A percentile compares a stretch with the other conserved stretches of the same genome.
These are phyloP conservation scores for Amiota communis DNA, from an alignment of 2,888 invertebrate genomes.

Conservation along the genomic window DNA sequence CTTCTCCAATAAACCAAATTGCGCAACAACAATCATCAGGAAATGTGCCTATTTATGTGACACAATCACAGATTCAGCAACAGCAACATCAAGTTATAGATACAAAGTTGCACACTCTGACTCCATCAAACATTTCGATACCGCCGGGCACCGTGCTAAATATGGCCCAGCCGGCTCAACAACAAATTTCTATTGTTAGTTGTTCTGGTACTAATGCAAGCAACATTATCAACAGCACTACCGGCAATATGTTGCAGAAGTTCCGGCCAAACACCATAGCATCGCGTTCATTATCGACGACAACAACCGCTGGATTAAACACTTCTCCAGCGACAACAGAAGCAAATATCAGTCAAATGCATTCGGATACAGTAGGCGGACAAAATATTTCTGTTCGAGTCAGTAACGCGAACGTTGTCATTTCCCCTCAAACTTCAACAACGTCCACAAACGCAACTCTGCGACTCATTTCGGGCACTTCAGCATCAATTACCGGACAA, in stretches of 20 bases:
- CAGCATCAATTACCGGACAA: constrained; percentile 53
- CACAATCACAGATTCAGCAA: constrained; percentile 69
- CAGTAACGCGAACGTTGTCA: constrained; percentile 51
- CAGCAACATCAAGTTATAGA: constrained; percentile 54
- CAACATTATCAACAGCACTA: constrained; percentile 41
- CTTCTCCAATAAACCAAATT: constrained; percentile 26
- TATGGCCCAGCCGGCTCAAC: constrained; percentile 29
- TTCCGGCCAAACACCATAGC: constrained; percentile 59
- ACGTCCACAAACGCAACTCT: constrained; percentile 61
- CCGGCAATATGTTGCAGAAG: constrained; percentile 63
- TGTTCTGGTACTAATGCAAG: constrained; percentile 41
- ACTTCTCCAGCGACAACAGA: constrained; percentile 31
- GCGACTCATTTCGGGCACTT: constrained; percentile 68
- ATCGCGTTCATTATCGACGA: constrained; percentile 48
- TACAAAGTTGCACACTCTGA: constrained; percentile 31
- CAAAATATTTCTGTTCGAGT: constrained; percentile 51
- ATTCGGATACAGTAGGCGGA: constrained; percentile 20
- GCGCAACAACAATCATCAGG: constrained; percentile 32
- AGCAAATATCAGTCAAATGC: not conserved
- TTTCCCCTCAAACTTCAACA: constrained; percentile 46
- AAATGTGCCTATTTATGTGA: constrained; percentile 34
- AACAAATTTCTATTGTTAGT: constrained; percentile 60
- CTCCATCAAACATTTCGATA: constrained; percentile 15
- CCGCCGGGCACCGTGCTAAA: constrained; percentile 40
- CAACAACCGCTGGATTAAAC: constrained; percentile 40